Evolutionary conservation across 2,113 vertebrate genomes (phyloP), one percentile per base, ranked within the genome.

Genomic region (Donacobius atricapilla): DNA sequence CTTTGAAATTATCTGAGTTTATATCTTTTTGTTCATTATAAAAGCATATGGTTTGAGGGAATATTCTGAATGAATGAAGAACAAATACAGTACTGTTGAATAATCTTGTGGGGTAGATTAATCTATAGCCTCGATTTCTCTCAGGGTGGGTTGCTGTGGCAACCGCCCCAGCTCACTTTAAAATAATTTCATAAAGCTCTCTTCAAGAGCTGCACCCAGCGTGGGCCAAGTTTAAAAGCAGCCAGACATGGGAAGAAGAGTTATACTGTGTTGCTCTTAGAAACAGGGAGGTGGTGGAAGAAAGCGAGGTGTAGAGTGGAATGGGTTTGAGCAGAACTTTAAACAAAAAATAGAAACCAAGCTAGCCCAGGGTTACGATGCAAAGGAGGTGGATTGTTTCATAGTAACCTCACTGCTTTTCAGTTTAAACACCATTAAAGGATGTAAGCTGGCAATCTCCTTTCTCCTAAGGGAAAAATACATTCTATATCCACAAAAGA

Each of bases 91-190:
- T 96, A 87, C 94, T 96, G 93, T 96, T 96, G 96, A 97, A 98
- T 98, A 98, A 97, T 98, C 97, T 98, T 97, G 79, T 98, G 96
- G 97, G 97, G 97, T 97, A 98, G 96, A 98, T 98, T 98, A 98
- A 98, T 98, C 98, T 98, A 98, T 98, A 98, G 97, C 94, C 96
- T 98, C 89, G 54, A 97, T 98, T 98, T 97, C 97, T 98, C 96
- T 98, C 97, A 98, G 97, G 98, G 97, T 98, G 96, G 94, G 98
- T 98, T 98, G 98, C 98, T 98, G 97, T 98, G 96, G 98, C 98
- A 98, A 98, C 98, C 97, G 4, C 97, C 98, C 97, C 97, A 98
- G 97, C 95, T 98, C 96, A 97, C 97, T 98, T 98, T 97, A 98
- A 98, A 98, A 98, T 98, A 98, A 97, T 97, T 98, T 98, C 97